phyloP scores from a whole-genome alignment of 1,140 invertebrate species.

The Ceratina japonica region DNA sequence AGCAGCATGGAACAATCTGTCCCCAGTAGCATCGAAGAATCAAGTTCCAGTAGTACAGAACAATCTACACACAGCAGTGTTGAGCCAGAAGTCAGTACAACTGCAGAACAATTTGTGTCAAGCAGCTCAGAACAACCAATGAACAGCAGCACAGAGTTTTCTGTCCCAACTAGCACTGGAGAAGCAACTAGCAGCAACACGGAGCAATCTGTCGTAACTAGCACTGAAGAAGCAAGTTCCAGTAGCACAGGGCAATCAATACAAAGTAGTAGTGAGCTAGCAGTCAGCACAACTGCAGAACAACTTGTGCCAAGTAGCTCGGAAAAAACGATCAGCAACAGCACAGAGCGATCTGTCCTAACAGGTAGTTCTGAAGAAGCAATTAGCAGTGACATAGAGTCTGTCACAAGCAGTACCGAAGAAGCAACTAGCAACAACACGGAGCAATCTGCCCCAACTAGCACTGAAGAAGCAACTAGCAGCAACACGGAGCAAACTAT shows the following conservation, averaged over 20 bases:
- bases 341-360: neutral
- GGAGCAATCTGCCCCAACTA: neutral
- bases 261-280: too few relatives aligned
- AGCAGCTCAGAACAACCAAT: too few relatives aligned
- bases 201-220: fast-evolving
- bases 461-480: neutral
- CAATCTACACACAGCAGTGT: too few relatives aligned
- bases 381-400: fast-evolving
- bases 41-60: too few relatives aligned
- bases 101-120: too few relatives aligned
- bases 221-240: neutral
- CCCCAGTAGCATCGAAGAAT: too few relatives aligned
- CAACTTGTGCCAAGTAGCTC: neutral
- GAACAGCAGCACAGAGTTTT: neutral
- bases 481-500: neutral
- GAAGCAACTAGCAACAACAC: neutral
- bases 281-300: neutral
- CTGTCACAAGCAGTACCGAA: too few relatives aligned
- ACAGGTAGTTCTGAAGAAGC: neutral
- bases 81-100: too few relatives aligned
- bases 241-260: neutral
- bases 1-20: too few relatives aligned
- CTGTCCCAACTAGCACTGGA: fast-evolving
- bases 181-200: neutral
- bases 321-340: neutral